Evolutionary conservation across 2,888 invertebrate genomes (phyloP), one percentile per base, ranked within the genome.

Genomic region (Stictocephala bisonia): DNA sequence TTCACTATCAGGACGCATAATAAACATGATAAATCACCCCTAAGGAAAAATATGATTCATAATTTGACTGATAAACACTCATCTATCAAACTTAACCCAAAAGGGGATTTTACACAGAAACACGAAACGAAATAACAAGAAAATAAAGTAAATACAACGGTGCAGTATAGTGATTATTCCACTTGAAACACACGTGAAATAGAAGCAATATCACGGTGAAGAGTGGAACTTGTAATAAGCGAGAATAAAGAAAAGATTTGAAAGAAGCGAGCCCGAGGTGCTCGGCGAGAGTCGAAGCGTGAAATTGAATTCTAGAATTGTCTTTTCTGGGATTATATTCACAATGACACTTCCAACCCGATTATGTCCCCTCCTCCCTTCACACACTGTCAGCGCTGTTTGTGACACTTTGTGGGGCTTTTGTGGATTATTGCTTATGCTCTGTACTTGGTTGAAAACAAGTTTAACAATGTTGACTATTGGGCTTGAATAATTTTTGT

Each of bases 291-390:
- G 40, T 18, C 20, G 26, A 64, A 27, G 26, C 64, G 64, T 64
- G 64, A 64, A 64, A 64, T 64, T 64, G 64, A 41, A 64, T n/a
- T 64, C 64, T 64, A 24, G 26, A 64, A 64, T 64, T 64, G 64
- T 64, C 64, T 64, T 64, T 64, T 64, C 64, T 64, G 40, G 64
- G 64, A 64, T 64, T 64, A 64, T 64, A 64, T 64, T 64, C 44
- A 44, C 64, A 64, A 64, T 64, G 64, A 64, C 64, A 64, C 64
- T 64, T 64, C 44, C 64, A 64, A 64, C 64, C 64, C 64, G 64
- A 64, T 64, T 64, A 64, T 64, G 44, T 64, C 60, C 60, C 22
- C 60, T 29, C 40, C 31, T 2, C 18, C 18, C 58, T 26, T 9
- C 3, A 15, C 56, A 20, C 6, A 56, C 6, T 13, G 22, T 18